Percentiles rank a stretch among this genome's conserved stretches.
phyloP scores from a whole-genome alignment of 2,888 invertebrate genomes.

The Meghimatium bilineatum region DNA sequence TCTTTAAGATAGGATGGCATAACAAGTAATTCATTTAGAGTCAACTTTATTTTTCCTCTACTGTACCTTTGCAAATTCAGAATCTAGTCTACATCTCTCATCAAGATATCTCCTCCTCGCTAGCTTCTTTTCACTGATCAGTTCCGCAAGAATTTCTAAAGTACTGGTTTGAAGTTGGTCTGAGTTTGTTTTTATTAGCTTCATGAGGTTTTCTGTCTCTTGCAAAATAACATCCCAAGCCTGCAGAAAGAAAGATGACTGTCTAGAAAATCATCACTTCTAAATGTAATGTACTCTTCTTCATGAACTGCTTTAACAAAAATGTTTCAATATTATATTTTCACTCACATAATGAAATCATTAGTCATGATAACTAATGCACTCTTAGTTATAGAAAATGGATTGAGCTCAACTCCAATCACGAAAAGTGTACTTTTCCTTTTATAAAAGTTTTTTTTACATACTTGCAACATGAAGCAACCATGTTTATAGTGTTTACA shows the following conservation, averaged over 20 bases:
- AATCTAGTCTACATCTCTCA: constrained; percentile 89
- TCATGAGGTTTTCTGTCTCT: constrained; percentile 90
- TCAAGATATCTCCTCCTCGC: constrained; percentile 92
- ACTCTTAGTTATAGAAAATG: no score
- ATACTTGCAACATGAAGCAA: no score
- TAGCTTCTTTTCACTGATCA: constrained; percentile 90
- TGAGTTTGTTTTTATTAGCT: constrained; percentile 88
- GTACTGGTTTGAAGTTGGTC: constrained; percentile 90
- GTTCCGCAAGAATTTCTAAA: constrained; percentile 85
- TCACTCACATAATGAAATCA: no score
- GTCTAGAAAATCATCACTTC: not conserved
- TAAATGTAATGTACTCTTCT: no score
- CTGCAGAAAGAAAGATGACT: constrained; percentile 19
- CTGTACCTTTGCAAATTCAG: constrained; percentile 87
- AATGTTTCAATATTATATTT: no score
- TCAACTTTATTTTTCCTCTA: not conserved
- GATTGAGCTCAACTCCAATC: no score
- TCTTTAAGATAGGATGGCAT: no score
- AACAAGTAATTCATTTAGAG: not conserved
- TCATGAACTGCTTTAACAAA: no score
- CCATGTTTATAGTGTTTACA: no score
- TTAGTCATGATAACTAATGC: no score
- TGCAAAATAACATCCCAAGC: constrained; percentile 89
- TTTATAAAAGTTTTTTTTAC: no score
- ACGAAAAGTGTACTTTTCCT: no score